A percentile compares a stretch with the other conserved stretches of the same genome.
These are phyloP conservation scores for Rotaria macrura DNA, from an alignment of 2,888 invertebrate genomes.

Conservation along the genomic window DNA sequence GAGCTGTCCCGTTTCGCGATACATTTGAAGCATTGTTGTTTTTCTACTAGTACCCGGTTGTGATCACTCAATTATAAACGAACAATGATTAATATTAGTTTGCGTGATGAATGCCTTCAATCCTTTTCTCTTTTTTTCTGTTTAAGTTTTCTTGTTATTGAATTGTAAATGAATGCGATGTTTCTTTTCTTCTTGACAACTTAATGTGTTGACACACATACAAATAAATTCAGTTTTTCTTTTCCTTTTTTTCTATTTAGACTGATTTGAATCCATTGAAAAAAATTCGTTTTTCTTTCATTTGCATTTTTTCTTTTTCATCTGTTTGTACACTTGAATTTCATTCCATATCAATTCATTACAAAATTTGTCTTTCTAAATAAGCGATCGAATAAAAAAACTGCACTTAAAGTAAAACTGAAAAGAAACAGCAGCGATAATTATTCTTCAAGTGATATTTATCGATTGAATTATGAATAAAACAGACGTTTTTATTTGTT, in stretches of 20 bases:
- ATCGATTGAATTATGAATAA: not conserved
- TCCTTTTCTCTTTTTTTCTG: not conserved
- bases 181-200: slow-evolving; percentile 7
- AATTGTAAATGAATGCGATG: not conserved
- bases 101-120: not conserved
- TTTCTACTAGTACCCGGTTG: not conserved
- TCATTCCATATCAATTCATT: not conserved
- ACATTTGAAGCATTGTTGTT: not conserved
- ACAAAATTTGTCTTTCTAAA: not conserved
- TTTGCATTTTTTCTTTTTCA: not conserved
- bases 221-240: not conserved
- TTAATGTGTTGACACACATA: not conserved
- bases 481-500: not conserved
- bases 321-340: not conserved
- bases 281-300: not conserved
- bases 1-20: not conserved
- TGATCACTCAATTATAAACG: not conserved
- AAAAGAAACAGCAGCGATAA: not conserved
- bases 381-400: too few relatives aligned
- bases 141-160: not conserved
- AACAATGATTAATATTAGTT: not conserved
- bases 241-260: not conserved
- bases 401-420: not conserved
- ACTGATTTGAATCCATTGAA: not conserved
- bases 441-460: not conserved